Base-by-base conservation (phyloP, 2,888 invertebrate genomes). In the Fabriciana adippe region DNA sequence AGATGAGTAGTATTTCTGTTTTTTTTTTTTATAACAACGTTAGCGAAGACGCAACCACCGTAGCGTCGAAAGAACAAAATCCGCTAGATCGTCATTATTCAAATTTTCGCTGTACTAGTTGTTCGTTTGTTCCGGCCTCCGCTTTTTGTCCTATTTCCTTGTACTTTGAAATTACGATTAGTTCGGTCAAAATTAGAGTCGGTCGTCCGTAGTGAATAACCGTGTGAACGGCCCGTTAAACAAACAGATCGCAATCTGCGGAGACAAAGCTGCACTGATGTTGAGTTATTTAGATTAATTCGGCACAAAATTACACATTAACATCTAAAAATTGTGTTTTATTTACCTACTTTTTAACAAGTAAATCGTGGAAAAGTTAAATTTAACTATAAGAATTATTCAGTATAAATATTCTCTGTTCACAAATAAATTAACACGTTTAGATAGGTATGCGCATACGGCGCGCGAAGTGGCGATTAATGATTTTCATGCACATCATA, bases 51-150 rank as follows among this genome's bases (percentile, higher is more conserved):
- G 83, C 87, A 89, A 76, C 81, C 84, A 90, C 81, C 91, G 89
- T 88, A 84, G 83, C 89, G 88, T 84, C 84, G 81, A 82, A 84
- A 84, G 85, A 87, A 87, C 86, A 85, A 86, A 87, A 81, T 86
- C 91, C 92, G 91, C 92, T 91, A 91, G 84, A 79, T 88, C 84
- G 86, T 90, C 90, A 91, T 92, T 91, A 92, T 90, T 90, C 86
- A 90, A 91, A 92, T 91, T 90, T 91, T 90, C 88, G 85, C 87
- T 88, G 92, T 88, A 88, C 92, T 80, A 90, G 87, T 89, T 90
- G 88, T 89, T 90, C 84, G 88, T 85, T 89, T 91, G 91, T 92
- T 92, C 89, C 92, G 92, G 91, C 84, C 87, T 80, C 80, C 88
- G 89, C 79, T 85, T 90, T 86, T 87, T 89, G 90, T 81, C 88